Evolutionary conservation across 2,113 vertebrate species (phyloP), one percentile per base, ranked within the genome.

Genomic region (Xerus inauris): DNA sequence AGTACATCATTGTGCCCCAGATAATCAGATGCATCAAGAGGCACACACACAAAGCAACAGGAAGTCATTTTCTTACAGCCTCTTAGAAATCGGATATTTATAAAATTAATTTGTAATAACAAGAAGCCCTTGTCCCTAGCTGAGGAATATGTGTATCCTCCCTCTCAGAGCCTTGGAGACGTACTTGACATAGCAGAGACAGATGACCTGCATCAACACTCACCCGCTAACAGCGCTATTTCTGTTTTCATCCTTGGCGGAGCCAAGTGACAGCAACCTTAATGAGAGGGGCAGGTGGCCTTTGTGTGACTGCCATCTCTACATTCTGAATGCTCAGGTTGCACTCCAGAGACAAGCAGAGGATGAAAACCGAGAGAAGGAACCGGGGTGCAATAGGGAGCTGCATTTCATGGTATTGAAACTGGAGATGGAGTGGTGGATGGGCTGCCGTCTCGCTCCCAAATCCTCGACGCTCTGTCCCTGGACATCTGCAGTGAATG

Each of bases 31-130:
- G 30, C 17, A 59, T 5, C 19, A 54, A 94, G 92, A 92, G 86
- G 30, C 62, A 90, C 49, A 93, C 51, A 62, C 22, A 24, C 17
- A 62, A 20, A 81, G 73, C 59, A 42, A 30, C 6, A 54, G 64
- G 73, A 35, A 79, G 69, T 94, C 51, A 88, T 94, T 92, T 95
- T 87, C 81, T 94, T 51, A 75, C 40, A 85, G 42, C 30, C 67
- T 97, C 72, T 89, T 84, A 90, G 75, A 94, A 95, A 94, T 64
- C 28, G 92, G 76, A 51, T 92, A 87, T 95, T 95, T 92, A 38
- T 26, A 76, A 94, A 87, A 85, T 85, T 85, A 87, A 97, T 95
- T 96, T 87, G 72, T 54, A 92, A 92, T 92, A 84, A 81, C 38
- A 73, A 90, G 87, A 85, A 85, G 42, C 35, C 32, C 87, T 97